phyloP scores from a whole-genome alignment of 2,113 vertebrate species.

The Mirza zaza region DNA sequence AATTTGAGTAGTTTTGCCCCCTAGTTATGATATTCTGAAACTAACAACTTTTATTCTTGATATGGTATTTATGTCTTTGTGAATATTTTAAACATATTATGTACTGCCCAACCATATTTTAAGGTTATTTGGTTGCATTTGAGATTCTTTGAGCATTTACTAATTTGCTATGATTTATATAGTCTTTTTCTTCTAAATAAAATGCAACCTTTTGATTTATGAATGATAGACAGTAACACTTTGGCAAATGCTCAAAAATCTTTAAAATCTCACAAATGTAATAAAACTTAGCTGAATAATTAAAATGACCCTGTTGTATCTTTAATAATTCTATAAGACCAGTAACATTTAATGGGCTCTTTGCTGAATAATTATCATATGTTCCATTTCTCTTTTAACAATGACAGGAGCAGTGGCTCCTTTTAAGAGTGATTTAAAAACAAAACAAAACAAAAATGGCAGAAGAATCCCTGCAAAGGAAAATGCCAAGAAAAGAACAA shows the following conservation, averaged over 20 bases:
- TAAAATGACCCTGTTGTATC: background rate
- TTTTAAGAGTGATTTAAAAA: background rate
- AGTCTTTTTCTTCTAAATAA: slow-evolving; percentile 32
- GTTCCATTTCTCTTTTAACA: background rate
- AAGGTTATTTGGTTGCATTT: background rate
- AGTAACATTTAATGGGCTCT: background rate
- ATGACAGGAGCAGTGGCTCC: background rate
- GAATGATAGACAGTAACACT: background rate
- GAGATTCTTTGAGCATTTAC: background rate
- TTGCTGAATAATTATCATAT: background rate
- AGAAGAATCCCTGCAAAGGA: background rate
- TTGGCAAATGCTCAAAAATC: background rate
- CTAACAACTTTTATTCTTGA: background rate
- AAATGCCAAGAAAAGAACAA: background rate
- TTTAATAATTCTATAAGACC: slow-evolving; percentile 15
- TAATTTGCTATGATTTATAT: slow-evolving; percentile 10
- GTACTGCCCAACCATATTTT: background rate
- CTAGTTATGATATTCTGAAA: background rate
- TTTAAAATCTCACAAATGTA: background rate
- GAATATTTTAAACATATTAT: background rate
- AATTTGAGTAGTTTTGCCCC: background rate
- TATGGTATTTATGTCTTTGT: background rate
- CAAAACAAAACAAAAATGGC: too few relatives aligned
- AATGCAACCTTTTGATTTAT: slow-evolving; percentile 3
- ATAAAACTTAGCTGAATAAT: slow-evolving; percentile 15